Evolutionary conservation across 2,797 vertebrate species (phyloP), one percentile per base, ranked within the genome.

Genomic region (Merluccius polli): DNA sequence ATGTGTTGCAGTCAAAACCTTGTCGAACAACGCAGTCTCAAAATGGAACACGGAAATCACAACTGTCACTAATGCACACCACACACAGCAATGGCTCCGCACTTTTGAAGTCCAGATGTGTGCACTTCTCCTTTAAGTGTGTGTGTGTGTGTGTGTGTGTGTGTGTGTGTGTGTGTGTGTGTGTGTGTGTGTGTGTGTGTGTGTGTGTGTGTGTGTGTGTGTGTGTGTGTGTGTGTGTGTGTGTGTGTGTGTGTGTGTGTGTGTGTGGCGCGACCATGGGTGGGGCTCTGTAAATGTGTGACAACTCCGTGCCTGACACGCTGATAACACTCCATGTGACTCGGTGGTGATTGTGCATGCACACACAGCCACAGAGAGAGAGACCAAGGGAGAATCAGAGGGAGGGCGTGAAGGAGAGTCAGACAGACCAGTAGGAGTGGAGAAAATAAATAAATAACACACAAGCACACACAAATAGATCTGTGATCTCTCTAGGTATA

Each of bases 281-380:
- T 79, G 80, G 86, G 83, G 81, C 78, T 88, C 89, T 88, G 87
- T 92, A 86, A 88, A 84, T 89, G 89, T 91, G 86, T 91, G 89
- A 90, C 89, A 84, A 82, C 88, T 81, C 85, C 82, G 83, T 89
- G 91, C 89, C 90, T 89, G 89, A 90, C 90, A 91, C 85, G 74
- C 87, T 88, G 91, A 93, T 91, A 92, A 89, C 86, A 75, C 74
- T 77, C 87, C 87, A 90, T 80, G 90, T 92, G 92, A 93, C 87
- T 79, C 0, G 32, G 76, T 73, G 59, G 70, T 73, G n/a, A 73
- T 18, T 4, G 16, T 18, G 41, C 16, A 48, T 3, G 16, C 3
- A 72, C 74, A 71, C 69, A 48, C 73, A 48, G 68, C 18, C 3
- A 72, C 70, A 74, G 72, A 78, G 48, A 88, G n/a, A 78, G 83